Evolutionary conservation across 1,140 invertebrate species (phyloP), one percentile per base, ranked within the genome.

Genomic region (Drosophila tropicalis): DNA sequence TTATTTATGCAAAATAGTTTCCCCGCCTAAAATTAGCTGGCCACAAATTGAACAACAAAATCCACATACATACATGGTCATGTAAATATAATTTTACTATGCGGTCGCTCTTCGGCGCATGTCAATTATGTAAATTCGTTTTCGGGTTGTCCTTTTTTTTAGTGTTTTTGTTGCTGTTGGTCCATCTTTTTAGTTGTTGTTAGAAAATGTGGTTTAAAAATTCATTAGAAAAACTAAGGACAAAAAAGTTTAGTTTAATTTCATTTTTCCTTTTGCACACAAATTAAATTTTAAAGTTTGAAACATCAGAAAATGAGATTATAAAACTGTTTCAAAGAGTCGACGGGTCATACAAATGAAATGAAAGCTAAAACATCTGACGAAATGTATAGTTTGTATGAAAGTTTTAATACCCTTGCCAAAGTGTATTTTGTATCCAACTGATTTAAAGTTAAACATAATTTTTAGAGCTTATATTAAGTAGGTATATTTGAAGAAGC

Each of bases 1-100:
- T 51, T 51, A 51, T 51, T 51, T 51, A 51, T 51, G 44, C 44
- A 51, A 51, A 51, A 51, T 51, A 51, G 44, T 51, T 51, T 19
- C 3, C 17, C 17, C 44, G 44, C 44, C 44, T 51, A 51, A 51
- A 51, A 51, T 51, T 51, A 51, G 44, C 44, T 51, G 10, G 44
- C 44, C 44, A 19, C 44, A 51, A 51, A 51, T 51, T 51, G 44
- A 51, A 51, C 44, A 51, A 51, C 44, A 51, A 22, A 51, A 51
- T 51, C 44, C 44, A 22, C 44, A 51, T 17, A 44, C 41, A 44
- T 17, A 51, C 44, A 22, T 51, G 44, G 44, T 22, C 44, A 51
- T 51, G 44, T 51, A 51, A 51, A 51, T 22, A 51, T 51, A 22
- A 51, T 51, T 51, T 51, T 22, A 51, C 44, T 51, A 12, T 51